Evolutionary conservation across 2,888 invertebrate species (phyloP), one percentile per base, ranked within the genome.

Genomic region (Cataglyphis rosenhaueri): DNA sequence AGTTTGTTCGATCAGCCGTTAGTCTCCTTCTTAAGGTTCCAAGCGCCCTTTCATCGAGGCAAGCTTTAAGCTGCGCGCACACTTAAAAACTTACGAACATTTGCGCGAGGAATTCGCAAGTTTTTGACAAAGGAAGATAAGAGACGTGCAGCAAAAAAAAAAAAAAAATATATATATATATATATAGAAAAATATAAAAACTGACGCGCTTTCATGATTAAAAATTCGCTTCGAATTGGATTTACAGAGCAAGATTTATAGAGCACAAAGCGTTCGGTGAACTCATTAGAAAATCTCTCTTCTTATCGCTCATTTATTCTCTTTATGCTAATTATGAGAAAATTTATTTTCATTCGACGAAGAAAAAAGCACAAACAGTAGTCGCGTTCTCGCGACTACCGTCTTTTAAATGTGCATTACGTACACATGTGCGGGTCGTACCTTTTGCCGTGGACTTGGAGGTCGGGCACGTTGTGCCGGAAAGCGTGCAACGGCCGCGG

Each of bases 1-100:
- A 93, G 90, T 93, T 93, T 91, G 85, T 90, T 91, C 92, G 91
- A 92, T 92, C 92, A 90, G 87, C 88, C 89, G 90, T 92, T 89
- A 87, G 87, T 90, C 89, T 90, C 87, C 88, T 87, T 89, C 88
- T 86, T 87, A 86, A 70, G 38, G 76, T 32, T 55, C n/a, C 73
- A 35, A 25, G 59, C 61, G 44, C 65, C 61, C 48, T 32, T 68
- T 68, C 32, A 44, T 38, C 21, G 35, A 8, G 59, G 15, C 55
- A 21, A 76, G n/a, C 57, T 38, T 79, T 61, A 79, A 70, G 29
- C 59, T 12, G 32, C 70, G 44, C 41, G 21, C 64, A 55, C 52
- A 64, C 29, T 29, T 57, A 78, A 78, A 25, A 78, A 25, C 41
- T 57, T 44, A 15, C 32, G 32, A 21, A 4, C n/a, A 18, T 59